These are phyloP conservation scores for Strigamia crassipes DNA, from an alignment of 2,888 invertebrate species.

Conservation along the genomic window DNA sequence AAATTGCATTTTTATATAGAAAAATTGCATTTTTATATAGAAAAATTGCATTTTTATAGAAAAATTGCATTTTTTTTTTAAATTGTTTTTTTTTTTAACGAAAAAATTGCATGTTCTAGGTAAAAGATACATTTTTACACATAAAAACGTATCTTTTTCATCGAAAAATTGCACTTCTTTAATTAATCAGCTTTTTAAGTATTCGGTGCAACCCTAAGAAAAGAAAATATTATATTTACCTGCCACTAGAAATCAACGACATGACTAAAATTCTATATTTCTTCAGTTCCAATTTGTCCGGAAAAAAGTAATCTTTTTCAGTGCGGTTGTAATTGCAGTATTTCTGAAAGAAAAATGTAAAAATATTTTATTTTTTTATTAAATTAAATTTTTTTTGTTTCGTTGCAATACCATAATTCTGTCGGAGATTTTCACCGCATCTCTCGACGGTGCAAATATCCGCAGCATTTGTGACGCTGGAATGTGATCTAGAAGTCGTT, in stretches of 20 bases:
- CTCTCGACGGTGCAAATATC: constrained; percentile 52
- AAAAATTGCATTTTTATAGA: too few species aligned
- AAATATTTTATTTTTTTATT: too few species aligned
- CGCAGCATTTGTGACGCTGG: background rate
- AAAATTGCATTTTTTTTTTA: too few species aligned
- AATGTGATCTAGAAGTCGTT: constrained; percentile 4
- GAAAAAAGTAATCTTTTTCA: constrained; percentile 6
- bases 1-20: too few species aligned
- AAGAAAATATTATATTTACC: constrained; percentile 10
- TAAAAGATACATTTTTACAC: too few species aligned
- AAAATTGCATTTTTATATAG: too few species aligned
- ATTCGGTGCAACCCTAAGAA: too few species aligned
- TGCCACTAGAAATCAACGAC: background rate
- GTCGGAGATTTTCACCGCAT: constrained; percentile 51
- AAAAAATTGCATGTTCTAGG: too few species aligned
- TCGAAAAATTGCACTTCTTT: too few species aligned
- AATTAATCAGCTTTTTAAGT: too few species aligned
- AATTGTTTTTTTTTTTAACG: too few species aligned
- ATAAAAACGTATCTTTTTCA: too few species aligned
- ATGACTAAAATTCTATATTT: constrained; percentile 31
- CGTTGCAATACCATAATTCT: background rate
- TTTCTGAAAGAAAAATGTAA: constrained; percentile 36
- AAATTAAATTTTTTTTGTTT: background rate
- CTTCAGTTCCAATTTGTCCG: background rate
- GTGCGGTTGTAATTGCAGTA: background rate